Percentiles rank a stretch among this genome's conserved stretches.
These are phyloP conservation scores for Echinarachnius parma DNA, from an alignment of 53 echinoderm and acorn worm genomes.

Conservation along the genomic window DNA sequence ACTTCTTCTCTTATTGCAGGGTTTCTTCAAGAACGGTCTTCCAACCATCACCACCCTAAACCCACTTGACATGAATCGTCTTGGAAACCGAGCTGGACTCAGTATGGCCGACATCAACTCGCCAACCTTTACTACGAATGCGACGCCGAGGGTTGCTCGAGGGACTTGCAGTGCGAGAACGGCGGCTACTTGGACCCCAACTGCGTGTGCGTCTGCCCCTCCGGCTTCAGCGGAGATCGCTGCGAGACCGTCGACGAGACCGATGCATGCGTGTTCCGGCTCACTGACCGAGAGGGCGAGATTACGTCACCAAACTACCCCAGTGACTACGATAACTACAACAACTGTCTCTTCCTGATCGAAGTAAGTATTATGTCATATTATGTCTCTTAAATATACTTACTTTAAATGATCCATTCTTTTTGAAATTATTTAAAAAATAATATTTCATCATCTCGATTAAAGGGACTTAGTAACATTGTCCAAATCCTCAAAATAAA, in stretches of 20 bases:
- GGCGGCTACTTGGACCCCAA: conserved; percentile 45
- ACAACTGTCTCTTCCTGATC: conserved; percentile 48
- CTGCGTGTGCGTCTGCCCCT: conserved; percentile 48
- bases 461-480: too few species aligned
- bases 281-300: conserved; percentile 43
- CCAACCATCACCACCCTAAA: conserved; percentile 53
- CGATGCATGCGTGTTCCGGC: conserved; percentile 17
- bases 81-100: conserved; percentile 54
- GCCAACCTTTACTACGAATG: conserved; percentile 58
- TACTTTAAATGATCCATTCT: too few species aligned
- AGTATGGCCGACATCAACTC: conserved; percentile 51
- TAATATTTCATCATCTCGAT: too few species aligned
- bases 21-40: conserved; percentile 39
- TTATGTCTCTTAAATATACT: too few species aligned
- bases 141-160: conserved; percentile 25
- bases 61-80: conserved; percentile 32
- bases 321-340: conserved; percentile 43
- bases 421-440: too few species aligned
- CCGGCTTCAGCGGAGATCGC: conserved; percentile 44
- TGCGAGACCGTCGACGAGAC: conserved; percentile 32
- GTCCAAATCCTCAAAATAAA: too few species aligned
- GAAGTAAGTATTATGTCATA: conserved; percentile 44
- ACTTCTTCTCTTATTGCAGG: conserved; percentile 34
- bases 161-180: conserved; percentile 27
- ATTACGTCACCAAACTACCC: conserved; percentile 63